Percentiles rank a stretch among this genome's conserved stretches.
Evolutionary conservation across 2,113 vertebrate species (phyloP).

Genomic region (Myiopsitta monachus): DNA sequence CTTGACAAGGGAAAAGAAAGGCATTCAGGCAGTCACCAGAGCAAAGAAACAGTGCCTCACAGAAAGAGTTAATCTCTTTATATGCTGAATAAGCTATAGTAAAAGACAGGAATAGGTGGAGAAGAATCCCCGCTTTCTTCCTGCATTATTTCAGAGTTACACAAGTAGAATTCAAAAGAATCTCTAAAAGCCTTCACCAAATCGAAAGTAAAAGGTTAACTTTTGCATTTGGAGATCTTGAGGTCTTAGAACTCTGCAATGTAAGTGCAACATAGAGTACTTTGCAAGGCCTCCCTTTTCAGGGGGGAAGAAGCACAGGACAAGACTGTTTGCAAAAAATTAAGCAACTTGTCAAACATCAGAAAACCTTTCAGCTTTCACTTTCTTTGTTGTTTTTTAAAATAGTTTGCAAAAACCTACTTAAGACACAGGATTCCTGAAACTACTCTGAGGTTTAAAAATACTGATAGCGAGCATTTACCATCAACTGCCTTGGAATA

Average conservation of each 20-base stretch:
- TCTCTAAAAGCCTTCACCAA: neutral
- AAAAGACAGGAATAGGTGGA: conserved; percentile 38
- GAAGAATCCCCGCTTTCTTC: conserved; percentile 4
- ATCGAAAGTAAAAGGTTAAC: neutral
- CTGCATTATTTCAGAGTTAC: neutral
- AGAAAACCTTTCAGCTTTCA: neutral
- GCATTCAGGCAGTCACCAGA: conserved; percentile 34
- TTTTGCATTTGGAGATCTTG: neutral
- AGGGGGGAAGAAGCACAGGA: neutral
- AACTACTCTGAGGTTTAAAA: neutral
- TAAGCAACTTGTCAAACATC: neutral
- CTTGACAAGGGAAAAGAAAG: conserved; percentile 35
- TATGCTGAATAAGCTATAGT: neutral
- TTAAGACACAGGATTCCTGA: neutral
- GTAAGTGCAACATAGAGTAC: neutral
- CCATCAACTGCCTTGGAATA: neutral
- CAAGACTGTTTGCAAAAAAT: neutral
- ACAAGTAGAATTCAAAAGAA: neutral
- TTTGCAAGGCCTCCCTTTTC: neutral
- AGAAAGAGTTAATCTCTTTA: conserved; percentile 40
- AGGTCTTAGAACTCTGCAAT: neutral
- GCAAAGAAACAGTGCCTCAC: conserved; percentile 37
- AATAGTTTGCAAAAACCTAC: neutral
- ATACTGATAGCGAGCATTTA: neutral
- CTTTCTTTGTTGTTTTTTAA: neutral